These are phyloP conservation scores for Bradynema listronoti DNA, from an alignment of 1,140 invertebrate species.

Conservation along the genomic window DNA sequence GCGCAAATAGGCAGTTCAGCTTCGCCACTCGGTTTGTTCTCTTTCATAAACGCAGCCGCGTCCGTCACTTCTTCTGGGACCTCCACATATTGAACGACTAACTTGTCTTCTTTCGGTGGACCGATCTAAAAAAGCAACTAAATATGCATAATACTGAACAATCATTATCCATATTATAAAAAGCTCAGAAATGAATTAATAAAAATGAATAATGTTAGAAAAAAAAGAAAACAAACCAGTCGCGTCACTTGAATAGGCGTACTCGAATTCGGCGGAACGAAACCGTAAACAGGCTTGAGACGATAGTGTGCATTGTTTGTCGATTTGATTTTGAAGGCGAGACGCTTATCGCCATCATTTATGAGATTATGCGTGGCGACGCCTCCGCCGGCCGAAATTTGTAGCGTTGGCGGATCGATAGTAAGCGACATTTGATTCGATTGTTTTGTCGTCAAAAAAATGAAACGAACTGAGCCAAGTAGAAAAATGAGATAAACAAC, in stretches of 20 bases:
- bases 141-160: not conserved
- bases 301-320: conserved; percentile 51
- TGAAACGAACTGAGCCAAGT: too few species aligned
- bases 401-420: conserved; percentile 23
- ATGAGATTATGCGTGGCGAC: conserved; percentile 20
- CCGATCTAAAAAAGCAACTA: conserved; percentile 23
- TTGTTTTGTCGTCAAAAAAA: too few species aligned
- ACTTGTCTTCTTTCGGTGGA: conserved; percentile 45
- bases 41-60: conserved; percentile 32
- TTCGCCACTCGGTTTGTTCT: conserved; percentile 32
- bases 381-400: conserved; percentile 27
- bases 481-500: too few species aligned
- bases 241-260: conserved; percentile 36
- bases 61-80: conserved; percentile 38
- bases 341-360: conserved; percentile 20
- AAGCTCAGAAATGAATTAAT: not conserved
- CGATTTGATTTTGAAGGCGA: conserved; percentile 50
- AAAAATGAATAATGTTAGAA: not conserved
- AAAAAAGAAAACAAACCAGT: conserved; percentile 17
- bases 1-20: conserved; percentile 35
- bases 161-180: not conserved
- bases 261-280: conserved; percentile 37
- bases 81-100: conserved; percentile 38
- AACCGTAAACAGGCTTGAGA: conserved; percentile 45
- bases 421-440: conserved; percentile 23